These are phyloP conservation scores for Pantelozetes paolii DNA, from an alignment of 2,888 invertebrate species.

Conservation along the genomic window DNA sequence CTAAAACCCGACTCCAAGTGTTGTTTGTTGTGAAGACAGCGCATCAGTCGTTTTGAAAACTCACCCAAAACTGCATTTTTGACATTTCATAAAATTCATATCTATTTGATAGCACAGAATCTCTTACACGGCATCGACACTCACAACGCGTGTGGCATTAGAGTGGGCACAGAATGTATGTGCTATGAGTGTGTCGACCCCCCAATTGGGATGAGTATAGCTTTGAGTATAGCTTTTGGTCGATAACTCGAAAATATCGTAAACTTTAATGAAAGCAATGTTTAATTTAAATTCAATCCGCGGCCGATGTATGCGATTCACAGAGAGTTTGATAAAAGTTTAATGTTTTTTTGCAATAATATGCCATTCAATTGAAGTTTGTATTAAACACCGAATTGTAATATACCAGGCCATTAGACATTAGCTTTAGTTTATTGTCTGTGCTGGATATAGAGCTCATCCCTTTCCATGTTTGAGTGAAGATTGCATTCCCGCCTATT, in stretches of 20 bases:
- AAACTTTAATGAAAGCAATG: conserved; percentile 25
- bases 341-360: conserved; percentile 21
- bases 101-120: conserved; percentile 20
- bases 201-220: conserved; percentile 4
- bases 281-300: conserved; percentile 36
- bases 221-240: too few species aligned
- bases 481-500: conserved; percentile 37
- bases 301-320: conserved; percentile 8
- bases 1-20: conserved; percentile 2
- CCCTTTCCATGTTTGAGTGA: conserved; percentile 29
- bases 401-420: conserved; percentile 13
- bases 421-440: conserved; percentile 13
- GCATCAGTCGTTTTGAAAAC: conserved; percentile 8
- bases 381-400: not conserved
- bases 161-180: conserved; percentile 8
- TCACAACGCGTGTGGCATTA: conserved; percentile 36
- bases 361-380: conserved; percentile 10
- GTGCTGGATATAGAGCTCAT: conserved; percentile 24
- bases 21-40: not conserved
- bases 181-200: not conserved
- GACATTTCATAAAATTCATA: conserved; percentile 38
- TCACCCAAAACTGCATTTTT: conserved; percentile 28
- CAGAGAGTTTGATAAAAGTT: conserved; percentile 32
- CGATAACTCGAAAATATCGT: conserved; percentile 24
- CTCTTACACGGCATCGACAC: conserved; percentile 18